Evolutionary conservation across 2,113 vertebrate species (phyloP).

Genomic region (Fukomys damarensis): DNA sequence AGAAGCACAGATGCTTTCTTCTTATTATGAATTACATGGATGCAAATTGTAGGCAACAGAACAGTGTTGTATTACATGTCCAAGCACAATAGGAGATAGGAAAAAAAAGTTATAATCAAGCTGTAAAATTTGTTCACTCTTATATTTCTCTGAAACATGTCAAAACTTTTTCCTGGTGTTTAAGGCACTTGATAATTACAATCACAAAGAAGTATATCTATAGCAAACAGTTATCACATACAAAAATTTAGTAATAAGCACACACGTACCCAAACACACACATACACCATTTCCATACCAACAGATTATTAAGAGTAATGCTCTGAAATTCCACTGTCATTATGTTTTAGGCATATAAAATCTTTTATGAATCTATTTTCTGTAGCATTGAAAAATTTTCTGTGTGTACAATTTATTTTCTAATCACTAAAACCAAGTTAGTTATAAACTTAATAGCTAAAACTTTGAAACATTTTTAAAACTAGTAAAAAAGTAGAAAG

Average conservation of each 20-base stretch:
- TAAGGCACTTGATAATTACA: not conserved
- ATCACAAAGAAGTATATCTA: not conserved
- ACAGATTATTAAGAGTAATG: not conserved
- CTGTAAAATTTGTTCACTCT: not conserved
- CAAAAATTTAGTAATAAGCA: not conserved
- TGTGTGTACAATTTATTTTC: not conserved
- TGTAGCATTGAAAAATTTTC: not conserved
- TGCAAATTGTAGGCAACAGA: conserved; percentile 26
- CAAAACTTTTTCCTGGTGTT: not conserved
- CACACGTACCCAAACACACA: not conserved
- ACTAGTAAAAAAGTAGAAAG: not conserved
- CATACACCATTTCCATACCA: not conserved
- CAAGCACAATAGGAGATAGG: not conserved
- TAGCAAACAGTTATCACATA: not conserved
- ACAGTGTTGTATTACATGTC: conserved; percentile 12
- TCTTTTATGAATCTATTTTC: not conserved
- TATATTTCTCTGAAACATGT: not conserved
- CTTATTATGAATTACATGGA: conserved; percentile 7
- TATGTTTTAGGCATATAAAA: not conserved
- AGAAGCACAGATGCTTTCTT: not conserved
- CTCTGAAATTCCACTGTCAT: not conserved
- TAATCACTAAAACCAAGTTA: not conserved
- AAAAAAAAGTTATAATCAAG: conserved; percentile 50
- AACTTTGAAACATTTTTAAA: conserved; percentile 1
- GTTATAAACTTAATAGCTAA: not conserved